Conservation (phyloP, 2,888 invertebrate genomes). For the Aelia acuminata region DNA sequence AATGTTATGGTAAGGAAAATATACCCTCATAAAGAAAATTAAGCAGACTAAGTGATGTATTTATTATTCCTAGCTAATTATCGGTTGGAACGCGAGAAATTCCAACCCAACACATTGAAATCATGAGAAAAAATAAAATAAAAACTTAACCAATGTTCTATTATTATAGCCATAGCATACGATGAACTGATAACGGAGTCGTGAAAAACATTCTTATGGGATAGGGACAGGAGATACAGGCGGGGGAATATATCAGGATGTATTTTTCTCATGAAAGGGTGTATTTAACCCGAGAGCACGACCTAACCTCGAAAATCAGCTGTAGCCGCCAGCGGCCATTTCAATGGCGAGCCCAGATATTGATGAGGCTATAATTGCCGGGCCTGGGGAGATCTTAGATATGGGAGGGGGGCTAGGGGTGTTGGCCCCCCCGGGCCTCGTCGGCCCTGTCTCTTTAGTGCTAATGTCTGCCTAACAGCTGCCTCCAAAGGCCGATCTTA, state of each 20-base stretch:
- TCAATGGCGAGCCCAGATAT: constrained; percentile 50
- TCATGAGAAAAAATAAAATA: not conserved
- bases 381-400: constrained; percentile 1
- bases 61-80: not conserved
- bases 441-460: constrained; percentile 35
- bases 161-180: constrained; percentile 31
- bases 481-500: constrained; percentile 24
- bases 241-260: constrained; percentile 55
- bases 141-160: constrained; percentile 5
- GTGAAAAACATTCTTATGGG: constrained; percentile 30
- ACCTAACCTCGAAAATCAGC: constrained; percentile 56
- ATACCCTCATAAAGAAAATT: not conserved
- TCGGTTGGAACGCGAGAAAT: not conserved
- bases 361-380: constrained; percentile 59
- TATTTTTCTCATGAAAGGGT: constrained; percentile 59
- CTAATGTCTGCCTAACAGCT: constrained; percentile 43
- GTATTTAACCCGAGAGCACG: constrained; percentile 56
- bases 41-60: not conserved
- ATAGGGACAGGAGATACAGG: not conserved
- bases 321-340: constrained; percentile 50
- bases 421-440: constrained; percentile 52
- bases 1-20: too few relatives aligned
- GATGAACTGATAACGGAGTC: constrained; percentile 28
- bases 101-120: constrained; percentile 3
- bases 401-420: constrained; percentile 22